Percentiles rank a stretch among this genome's conserved stretches.
Evolutionary conservation across 2,113 vertebrate species (phyloP).

Genomic region (Cyrtonyx montezumae): DNA sequence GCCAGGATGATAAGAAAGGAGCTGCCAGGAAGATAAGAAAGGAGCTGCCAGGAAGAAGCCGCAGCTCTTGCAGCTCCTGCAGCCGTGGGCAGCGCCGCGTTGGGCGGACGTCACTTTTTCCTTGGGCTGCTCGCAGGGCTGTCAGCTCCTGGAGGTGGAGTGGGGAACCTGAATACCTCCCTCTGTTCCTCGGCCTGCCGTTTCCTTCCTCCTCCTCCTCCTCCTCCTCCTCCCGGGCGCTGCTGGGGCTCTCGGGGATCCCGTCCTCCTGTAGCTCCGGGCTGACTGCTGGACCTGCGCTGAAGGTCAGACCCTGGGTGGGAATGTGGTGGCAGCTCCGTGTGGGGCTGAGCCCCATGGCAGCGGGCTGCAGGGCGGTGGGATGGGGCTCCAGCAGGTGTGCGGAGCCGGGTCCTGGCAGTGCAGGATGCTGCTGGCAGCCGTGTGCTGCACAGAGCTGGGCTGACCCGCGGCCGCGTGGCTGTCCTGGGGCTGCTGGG

Average conservation of each 20-base stretch:
- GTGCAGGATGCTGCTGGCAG: too few relatives aligned
- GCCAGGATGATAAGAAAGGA: not conserved
- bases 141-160: not conserved
- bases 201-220: constrained; percentile 58
- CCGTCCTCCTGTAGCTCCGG: not conserved
- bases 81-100: not conserved
- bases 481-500: not conserved
- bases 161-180: constrained; percentile 24
- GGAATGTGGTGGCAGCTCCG: not conserved
- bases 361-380: too few relatives aligned
- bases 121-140: not conserved
- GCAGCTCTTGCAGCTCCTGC: not conserved
- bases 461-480: not conserved
- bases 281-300: accelerated
- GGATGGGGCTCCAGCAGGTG: too few relatives aligned
- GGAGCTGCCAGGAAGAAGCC: too few relatives aligned
- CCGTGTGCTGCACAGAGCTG: too few relatives aligned
- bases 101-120: constrained; percentile 3
- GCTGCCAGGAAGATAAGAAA: too few relatives aligned
- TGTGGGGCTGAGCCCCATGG: too few relatives aligned
- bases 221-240: not conserved
- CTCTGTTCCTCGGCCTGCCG: not conserved
- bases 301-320: not conserved
- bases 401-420: too few relatives aligned
- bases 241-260: not conserved